Evolutionary conservation across 2,797 vertebrate genomes (phyloP).

Genomic region (Adrianichthys oophorus): DNA sequence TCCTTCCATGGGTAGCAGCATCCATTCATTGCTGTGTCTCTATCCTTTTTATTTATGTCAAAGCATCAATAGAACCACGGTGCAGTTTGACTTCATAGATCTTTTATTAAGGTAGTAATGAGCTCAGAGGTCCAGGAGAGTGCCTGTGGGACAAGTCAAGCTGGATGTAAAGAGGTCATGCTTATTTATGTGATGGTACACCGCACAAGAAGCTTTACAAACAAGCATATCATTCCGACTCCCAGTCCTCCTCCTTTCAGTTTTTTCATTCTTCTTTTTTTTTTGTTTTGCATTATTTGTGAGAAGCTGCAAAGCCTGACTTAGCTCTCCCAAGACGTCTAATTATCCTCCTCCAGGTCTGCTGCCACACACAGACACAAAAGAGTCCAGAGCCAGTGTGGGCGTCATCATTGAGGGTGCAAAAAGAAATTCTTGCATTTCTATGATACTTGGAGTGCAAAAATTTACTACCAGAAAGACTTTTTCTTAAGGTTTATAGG

Average conservation of each 20-base stretch:
- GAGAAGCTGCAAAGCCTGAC: slow-evolving; percentile 37
- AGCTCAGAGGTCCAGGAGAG: slow-evolving; percentile 18
- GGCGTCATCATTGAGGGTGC: slow-evolving; percentile 11
- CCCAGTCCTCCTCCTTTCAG: too few relatives aligned
- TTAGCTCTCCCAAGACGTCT: slow-evolving; percentile 35
- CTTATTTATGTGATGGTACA: slow-evolving; percentile 5
- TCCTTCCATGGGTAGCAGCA: too few relatives aligned
- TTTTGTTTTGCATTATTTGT: slow-evolving; percentile 21
- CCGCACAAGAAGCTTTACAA: slow-evolving; percentile 4
- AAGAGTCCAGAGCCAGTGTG: slow-evolving; percentile 10
- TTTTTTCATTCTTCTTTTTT: background rate
- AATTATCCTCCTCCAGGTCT: slow-evolving; percentile 43
- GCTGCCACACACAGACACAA: slow-evolving; percentile 5
- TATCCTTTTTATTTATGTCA: background rate
- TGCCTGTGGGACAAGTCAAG: slow-evolving; percentile 7
- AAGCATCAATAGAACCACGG: background rate
- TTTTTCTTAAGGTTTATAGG: too few relatives aligned
- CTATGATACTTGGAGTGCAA: background rate
- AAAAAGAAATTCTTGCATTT: background rate
- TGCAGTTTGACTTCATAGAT: slow-evolving; percentile 19
- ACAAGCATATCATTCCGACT: slow-evolving; percentile 15
- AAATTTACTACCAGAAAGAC: too few relatives aligned
- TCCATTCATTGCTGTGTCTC: too few relatives aligned
- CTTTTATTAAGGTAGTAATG: slow-evolving; percentile 8
- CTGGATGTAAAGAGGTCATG: slow-evolving; percentile 2